Evolutionary conservation across 2,797 vertebrate genomes (phyloP).

Genomic region (Gambusia yucatana): DNA sequence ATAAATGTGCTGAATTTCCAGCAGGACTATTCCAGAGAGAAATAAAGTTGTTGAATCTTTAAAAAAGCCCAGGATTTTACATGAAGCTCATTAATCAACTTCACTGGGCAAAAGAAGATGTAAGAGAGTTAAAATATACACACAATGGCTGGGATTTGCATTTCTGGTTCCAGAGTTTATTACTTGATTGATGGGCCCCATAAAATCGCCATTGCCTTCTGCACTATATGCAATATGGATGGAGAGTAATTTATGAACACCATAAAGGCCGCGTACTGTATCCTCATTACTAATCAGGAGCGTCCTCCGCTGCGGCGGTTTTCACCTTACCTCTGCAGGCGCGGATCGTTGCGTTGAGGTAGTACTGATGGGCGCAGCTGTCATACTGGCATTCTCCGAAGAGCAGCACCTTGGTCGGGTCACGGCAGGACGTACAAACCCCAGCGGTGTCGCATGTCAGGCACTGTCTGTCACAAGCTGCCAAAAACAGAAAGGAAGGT

Average conservation of each 20-base stretch:
- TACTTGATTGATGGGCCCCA: conserved; percentile 50
- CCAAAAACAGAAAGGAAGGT: conserved; percentile 10
- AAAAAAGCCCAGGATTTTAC: conserved; percentile 5
- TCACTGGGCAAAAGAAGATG: conserved; percentile 18
- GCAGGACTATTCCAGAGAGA: neutral
- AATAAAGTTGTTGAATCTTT: conserved; percentile 11
- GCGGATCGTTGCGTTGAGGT: conserved; percentile 87
- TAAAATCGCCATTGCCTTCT: conserved; percentile 34
- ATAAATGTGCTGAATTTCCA: neutral
- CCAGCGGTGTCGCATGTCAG: conserved; percentile 82
- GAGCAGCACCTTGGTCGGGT: conserved; percentile 88
- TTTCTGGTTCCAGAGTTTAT: conserved; percentile 46
- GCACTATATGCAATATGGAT: conserved; percentile 47
- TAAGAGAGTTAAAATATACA: conserved; percentile 28
- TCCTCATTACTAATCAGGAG: conserved; percentile 34
- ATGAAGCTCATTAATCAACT: conserved; percentile 39
- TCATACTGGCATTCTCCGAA: conserved; percentile 93
- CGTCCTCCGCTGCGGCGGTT: neutral
- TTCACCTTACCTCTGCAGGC: conserved; percentile 87
- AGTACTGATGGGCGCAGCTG: conserved; percentile 92
- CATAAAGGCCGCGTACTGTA: conserved; percentile 32
- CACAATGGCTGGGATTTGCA: conserved; percentile 40
- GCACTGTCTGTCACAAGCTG: conserved; percentile 88
- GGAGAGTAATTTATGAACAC: conserved; percentile 48
- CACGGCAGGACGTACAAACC: conserved; percentile 87